These are phyloP conservation scores for Theocolax elegans DNA, from an alignment of 1,140 invertebrate species.

Conservation along the genomic window DNA sequence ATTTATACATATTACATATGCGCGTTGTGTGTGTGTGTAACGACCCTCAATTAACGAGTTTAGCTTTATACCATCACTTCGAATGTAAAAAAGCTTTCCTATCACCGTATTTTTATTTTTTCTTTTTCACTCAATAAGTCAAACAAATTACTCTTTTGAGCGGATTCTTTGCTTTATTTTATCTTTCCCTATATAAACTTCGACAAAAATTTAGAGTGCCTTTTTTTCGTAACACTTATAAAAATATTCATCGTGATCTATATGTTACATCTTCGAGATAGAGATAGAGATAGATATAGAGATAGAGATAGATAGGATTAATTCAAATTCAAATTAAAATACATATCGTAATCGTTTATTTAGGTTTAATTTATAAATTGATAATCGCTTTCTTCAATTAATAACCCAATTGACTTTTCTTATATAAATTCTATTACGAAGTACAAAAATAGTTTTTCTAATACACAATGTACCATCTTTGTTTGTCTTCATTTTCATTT, in stretches of 20 bases:
- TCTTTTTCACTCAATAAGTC: background rate
- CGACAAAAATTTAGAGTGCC: conserved; percentile 30
- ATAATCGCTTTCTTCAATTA: conserved; percentile 12
- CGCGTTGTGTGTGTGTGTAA: too few relatives aligned
- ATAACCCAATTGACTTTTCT: conserved; percentile 30
- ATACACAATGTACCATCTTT: conserved; percentile 27
- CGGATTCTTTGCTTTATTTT: background rate
- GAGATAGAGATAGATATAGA: too few relatives aligned
- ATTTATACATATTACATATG: background rate
- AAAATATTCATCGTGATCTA: conserved; percentile 39
- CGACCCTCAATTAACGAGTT: conserved; percentile 30
- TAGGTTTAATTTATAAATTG: conserved; percentile 13
- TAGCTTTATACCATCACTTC: background rate
- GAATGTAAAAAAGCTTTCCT: conserved; percentile 13
- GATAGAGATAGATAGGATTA: too few relatives aligned
- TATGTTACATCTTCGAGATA: conserved; percentile 7
- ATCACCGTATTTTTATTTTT: background rate
- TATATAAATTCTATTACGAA: conserved; percentile 21
- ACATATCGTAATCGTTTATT: too few relatives aligned
- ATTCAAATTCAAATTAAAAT: background rate
- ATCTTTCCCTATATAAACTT: conserved; percentile 1
- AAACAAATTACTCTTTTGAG: conserved; percentile 2
- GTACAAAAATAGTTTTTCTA: conserved; percentile 36
- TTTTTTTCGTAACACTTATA: conserved; percentile 36
- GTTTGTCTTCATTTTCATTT: too few relatives aligned